Evolutionary conservation across 1,140 invertebrate species (phyloP).

Genomic region (Diabrotica undecimpunctata): DNA sequence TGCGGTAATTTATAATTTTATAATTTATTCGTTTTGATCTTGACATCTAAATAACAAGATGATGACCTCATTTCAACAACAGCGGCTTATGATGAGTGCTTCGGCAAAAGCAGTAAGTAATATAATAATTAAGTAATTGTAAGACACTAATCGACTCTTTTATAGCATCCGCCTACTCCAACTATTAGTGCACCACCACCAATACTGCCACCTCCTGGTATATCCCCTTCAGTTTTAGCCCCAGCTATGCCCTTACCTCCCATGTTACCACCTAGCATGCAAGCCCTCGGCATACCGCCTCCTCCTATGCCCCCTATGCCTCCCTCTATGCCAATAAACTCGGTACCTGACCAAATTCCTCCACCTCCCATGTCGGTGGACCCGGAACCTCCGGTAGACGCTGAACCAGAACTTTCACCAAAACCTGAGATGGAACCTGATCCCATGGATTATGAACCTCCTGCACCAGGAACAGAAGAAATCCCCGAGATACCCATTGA

Average conservation of each 20-base stretch:
- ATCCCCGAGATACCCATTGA: slow-evolving; percentile 31
- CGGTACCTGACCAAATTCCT: neutral
- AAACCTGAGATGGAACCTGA: neutral
- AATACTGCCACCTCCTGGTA: slow-evolving; percentile 7
- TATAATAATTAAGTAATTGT: slow-evolving; percentile 2
- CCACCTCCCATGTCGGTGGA: neutral
- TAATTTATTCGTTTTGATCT: neutral
- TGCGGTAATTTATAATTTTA: neutral
- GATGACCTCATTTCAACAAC: slow-evolving; percentile 42
- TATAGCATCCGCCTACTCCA: neutral
- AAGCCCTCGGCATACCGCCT: neutral
- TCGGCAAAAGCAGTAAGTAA: slow-evolving; percentile 22
- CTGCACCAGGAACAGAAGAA: slow-evolving; percentile 45
- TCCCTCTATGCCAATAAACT: neutral
- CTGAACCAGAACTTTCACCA: slow-evolving; percentile 8
- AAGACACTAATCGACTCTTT: neutral
- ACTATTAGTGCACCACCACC: neutral
- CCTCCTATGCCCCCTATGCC: slow-evolving; percentile 9
- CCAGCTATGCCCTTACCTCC: neutral
- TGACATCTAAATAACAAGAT: slow-evolving; percentile 20
- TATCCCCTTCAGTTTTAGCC: slow-evolving; percentile 4
- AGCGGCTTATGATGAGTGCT: slow-evolving; percentile 28
- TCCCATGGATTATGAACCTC: slow-evolving; percentile 32
- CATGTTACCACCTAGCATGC: slow-evolving; percentile 11
- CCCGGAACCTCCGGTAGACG: neutral